Conservation (phyloP, 2,888 invertebrate species). For the Chrysotoxum bicinctum region DNA sequence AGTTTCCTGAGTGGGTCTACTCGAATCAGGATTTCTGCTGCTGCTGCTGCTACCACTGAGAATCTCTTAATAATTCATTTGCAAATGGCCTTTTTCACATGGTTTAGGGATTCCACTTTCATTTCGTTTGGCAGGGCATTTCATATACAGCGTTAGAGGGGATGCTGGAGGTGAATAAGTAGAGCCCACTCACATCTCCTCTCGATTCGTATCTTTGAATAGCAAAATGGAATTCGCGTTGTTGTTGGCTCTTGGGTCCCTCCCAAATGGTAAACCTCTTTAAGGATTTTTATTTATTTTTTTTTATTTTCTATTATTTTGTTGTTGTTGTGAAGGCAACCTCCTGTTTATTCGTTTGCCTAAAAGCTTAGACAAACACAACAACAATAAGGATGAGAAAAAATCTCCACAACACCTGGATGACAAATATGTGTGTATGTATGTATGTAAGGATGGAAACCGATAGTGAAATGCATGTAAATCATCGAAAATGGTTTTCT, state of each 20-base stretch:
- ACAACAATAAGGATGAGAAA: slow-evolving; percentile 39
- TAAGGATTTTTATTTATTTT: slow-evolving; percentile 24
- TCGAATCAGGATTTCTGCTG: slow-evolving; percentile 21
- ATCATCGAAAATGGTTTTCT: slow-evolving; percentile 59
- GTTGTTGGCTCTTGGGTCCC: slow-evolving; percentile 46
- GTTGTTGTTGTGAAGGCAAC: background rate
- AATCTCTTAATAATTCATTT: slow-evolving; percentile 72
- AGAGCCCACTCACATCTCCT: background rate
- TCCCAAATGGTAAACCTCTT: slow-evolving; percentile 47
- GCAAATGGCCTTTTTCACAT: slow-evolving; percentile 71
- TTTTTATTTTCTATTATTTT: background rate
- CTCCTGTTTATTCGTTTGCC: slow-evolving; percentile 53
- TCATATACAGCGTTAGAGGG: background rate
- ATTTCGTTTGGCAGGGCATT: slow-evolving; percentile 13
- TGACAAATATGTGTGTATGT: too few species aligned
- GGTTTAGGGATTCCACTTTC: slow-evolving; percentile 62
- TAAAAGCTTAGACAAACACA: slow-evolving; percentile 55
- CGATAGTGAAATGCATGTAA: slow-evolving; percentile 68
- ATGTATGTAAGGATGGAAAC: slow-evolving; percentile 67
- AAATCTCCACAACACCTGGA: slow-evolving; percentile 67
- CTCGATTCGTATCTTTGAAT: background rate
- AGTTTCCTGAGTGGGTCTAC: background rate
- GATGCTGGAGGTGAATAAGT: background rate
- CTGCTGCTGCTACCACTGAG: slow-evolving; percentile 33
- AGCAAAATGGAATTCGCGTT: slow-evolving; percentile 44